Conservation (phyloP, 1,140 invertebrate species). For the Drosophila triauraria region DNA sequence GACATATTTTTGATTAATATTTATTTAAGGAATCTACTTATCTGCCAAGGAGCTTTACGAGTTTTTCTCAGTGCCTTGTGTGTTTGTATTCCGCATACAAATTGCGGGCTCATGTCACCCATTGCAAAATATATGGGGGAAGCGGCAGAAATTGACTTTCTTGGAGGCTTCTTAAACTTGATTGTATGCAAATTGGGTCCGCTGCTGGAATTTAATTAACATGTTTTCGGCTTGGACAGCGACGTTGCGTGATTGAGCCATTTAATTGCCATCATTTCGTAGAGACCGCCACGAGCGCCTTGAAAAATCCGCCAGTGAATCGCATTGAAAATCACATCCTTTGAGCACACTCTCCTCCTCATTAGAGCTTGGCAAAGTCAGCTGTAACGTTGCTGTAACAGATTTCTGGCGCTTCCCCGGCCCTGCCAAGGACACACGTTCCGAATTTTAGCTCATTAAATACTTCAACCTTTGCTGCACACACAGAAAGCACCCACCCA, state of each 20-base stretch:
- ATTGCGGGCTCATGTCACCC: slow-evolving; percentile 67
- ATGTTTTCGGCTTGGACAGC: slow-evolving; percentile 40
- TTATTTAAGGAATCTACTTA: no score
- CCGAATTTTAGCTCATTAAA: slow-evolving; percentile 78
- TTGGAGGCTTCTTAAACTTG: slow-evolving; percentile 55
- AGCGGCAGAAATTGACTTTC: slow-evolving; percentile 42
- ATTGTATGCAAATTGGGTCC: slow-evolving; percentile 61
- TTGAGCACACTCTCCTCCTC: slow-evolving; percentile 29
- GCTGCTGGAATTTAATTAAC: slow-evolving; percentile 48
- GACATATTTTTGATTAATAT: background rate
- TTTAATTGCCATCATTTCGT: slow-evolving; percentile 37
- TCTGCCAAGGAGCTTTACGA: no score
- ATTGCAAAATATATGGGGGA: slow-evolving; percentile 43
- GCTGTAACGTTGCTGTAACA: slow-evolving; percentile 25
- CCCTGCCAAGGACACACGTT: slow-evolving; percentile 64
- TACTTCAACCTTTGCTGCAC: slow-evolving; percentile 72
- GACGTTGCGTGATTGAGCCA: slow-evolving; percentile 34
- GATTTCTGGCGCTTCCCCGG: slow-evolving; percentile 35
- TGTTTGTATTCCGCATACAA: slow-evolving; percentile 68
- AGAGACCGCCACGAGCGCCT: background rate
- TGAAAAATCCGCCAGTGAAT: slow-evolving; percentile 19
- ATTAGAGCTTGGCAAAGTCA: slow-evolving; percentile 35
- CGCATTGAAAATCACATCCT: slow-evolving; percentile 27
- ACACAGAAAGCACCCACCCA: slow-evolving; percentile 40
- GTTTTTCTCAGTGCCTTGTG: slow-evolving; percentile 10